phyloP scores from a whole-genome alignment of 2,113 vertebrate genomes.

The Callocephalon fimbriatum region DNA sequence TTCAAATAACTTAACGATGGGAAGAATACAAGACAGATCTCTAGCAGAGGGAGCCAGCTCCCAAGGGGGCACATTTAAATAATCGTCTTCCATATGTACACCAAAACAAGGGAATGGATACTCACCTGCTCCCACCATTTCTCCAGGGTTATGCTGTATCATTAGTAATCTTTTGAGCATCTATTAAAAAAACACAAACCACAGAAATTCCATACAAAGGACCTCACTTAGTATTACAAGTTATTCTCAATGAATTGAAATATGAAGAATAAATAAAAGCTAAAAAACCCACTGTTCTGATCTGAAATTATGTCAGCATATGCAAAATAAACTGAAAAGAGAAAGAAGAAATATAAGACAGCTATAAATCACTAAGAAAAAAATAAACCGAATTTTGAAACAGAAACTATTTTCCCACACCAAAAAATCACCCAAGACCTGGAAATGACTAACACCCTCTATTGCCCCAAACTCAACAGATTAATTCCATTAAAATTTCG shows the following conservation, averaged over 20 bases:
- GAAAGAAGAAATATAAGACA: not conserved
- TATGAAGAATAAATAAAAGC: not conserved
- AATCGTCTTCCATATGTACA: not conserved
- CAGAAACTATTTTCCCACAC: not conserved
- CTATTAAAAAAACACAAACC: not conserved
- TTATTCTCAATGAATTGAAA: not conserved
- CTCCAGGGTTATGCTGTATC: not conserved
- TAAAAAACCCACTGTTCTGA: not conserved
- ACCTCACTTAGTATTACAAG: not conserved
- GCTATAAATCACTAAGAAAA: not conserved
- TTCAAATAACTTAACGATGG: not conserved
- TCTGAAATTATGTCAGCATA: not conserved
- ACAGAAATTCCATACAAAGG: not conserved
- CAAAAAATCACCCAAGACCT: rapidly evolving
- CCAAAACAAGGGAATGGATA: not conserved
- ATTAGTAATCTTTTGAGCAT: not conserved
- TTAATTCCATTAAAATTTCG: not conserved
- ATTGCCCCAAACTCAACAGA: rapidly evolving
- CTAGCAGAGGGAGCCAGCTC: not conserved
- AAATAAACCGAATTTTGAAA: not conserved
- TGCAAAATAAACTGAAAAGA: not conserved
- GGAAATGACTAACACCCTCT: not conserved
- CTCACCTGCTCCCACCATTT: not conserved
- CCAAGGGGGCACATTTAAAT: not conserved
- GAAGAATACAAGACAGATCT: not conserved